Evolutionary conservation across 2,888 invertebrate species (phyloP), one percentile per base, ranked within the genome.

Genomic region (Eubasilissa splendida): DNA sequence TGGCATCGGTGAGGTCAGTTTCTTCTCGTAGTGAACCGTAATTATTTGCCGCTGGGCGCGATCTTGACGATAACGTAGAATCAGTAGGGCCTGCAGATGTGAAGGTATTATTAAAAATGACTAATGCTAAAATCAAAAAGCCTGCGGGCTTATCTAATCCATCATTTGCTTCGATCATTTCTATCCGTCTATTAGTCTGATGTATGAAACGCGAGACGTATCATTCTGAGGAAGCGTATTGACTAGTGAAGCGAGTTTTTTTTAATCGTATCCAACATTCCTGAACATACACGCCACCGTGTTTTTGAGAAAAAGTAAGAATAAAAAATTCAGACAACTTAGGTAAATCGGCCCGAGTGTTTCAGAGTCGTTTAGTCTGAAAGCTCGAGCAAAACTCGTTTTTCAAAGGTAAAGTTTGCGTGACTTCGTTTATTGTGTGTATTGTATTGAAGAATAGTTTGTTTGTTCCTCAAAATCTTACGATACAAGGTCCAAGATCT

Each of bases 201-300:
- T 42, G 42, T 42, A 42, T 42, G 4, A 42, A 42, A 42, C 42
- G 42, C 42, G 42, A 42, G 42, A 1, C 42, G 7, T 11, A 73
- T 73, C 71, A 33, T n/a, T 73, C 42, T n/a, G 3, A 56, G 54
- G 71, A 58, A 56, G 56, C n/a, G 5, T 56, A 33, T 54, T 42
- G 33, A 73, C 71, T 31, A 22, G 56, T 58, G 42, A 31, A 42
- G 12, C 71, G 31, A 73, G 71, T 73, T 73, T 73, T 71, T 73
- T 56, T 54, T 33, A 63, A 68, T 73, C 31, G 33, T 75, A 33
- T 50, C n/a, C 50, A 42, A 14, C 75, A 75, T 75, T 75, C 75
- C 75, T 59, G 11, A 75, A 60, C 75, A 75, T 12, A 42, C 63
- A 75, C 75, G 75, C 75, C 75, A 75, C 63, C 50, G 10, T 52